These are phyloP conservation scores for Cavia aperea DNA, from an alignment of 2,113 vertebrate genomes.

Conservation along the genomic window DNA sequence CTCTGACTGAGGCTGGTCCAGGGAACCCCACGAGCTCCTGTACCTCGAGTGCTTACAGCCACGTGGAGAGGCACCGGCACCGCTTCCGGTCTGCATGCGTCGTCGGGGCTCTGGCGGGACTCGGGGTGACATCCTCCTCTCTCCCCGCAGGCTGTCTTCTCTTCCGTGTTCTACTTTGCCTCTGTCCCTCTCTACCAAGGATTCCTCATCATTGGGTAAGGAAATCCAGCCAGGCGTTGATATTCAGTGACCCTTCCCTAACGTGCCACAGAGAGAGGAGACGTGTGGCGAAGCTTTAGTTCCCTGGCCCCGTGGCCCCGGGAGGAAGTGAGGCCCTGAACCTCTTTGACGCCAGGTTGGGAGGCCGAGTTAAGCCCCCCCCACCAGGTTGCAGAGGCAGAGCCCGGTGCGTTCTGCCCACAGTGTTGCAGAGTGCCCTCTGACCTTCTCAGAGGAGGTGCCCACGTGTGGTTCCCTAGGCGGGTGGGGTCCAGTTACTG, in stretches of 20 bases:
- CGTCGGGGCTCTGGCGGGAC: not conserved
- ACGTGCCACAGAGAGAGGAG: not conserved
- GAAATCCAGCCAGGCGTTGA: not conserved
- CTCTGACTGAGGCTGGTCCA: rapidly evolving
- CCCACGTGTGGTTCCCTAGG: not conserved
- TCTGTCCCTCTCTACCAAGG: conserved; percentile 97
- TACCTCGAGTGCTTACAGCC: too few species aligned
- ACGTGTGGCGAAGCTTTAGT: rapidly evolving
- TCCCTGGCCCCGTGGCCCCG: rapidly evolving
- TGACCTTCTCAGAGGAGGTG: too few species aligned
- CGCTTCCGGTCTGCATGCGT: rapidly evolving
- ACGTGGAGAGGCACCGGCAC: rapidly evolving
- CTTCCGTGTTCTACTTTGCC: conserved; percentile 96
- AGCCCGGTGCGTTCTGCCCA: rapidly evolving
- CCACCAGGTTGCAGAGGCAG: rapidly evolving
- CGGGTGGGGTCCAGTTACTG: not conserved
- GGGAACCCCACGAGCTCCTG: not conserved
- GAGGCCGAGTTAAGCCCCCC: not conserved
- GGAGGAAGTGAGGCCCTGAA: not conserved
- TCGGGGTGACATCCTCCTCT: conserved; percentile 1
- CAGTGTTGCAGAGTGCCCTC: too few species aligned
- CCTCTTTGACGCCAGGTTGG: not conserved
- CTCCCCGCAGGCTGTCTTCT: conserved; percentile 88
- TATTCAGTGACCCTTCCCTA: not conserved
- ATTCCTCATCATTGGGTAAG: conserved; percentile 97